Conservation (phyloP, 1,140 invertebrate species). For the Microplitis mediator region DNA sequence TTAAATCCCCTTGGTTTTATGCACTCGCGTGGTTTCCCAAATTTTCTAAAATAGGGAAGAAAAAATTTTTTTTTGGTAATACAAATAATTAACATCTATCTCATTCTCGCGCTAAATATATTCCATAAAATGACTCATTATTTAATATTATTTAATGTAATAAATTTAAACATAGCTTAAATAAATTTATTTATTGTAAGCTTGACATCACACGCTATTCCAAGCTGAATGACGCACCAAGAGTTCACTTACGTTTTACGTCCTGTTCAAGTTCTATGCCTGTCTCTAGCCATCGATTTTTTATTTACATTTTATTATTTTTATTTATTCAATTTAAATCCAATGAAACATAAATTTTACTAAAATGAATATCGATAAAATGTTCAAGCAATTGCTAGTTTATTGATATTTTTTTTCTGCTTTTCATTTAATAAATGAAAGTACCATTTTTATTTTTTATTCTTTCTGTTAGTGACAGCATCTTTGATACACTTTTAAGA, state of each 20-base stretch:
- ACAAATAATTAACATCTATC: background rate
- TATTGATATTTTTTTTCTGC: too few relatives aligned
- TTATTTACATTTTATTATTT: background rate
- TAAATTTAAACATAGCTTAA: background rate
- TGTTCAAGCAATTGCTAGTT: too few relatives aligned
- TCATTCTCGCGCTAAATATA: background rate
- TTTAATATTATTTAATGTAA: background rate
- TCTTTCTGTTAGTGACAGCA: too few relatives aligned
- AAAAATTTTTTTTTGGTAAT: background rate
- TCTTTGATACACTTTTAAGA: too few relatives aligned
- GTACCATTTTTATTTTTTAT: too few relatives aligned
- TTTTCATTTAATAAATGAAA: too few relatives aligned
- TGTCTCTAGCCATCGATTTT: background rate
- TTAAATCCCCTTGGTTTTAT: background rate
- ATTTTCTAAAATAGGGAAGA: background rate
- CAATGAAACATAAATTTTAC: background rate
- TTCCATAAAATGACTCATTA: background rate
- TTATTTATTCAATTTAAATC: background rate
- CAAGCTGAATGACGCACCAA: slow-evolving; percentile 55
- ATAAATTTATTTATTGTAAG: slow-evolving; percentile 26
- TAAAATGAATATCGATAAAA: too few relatives aligned
- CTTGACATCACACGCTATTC: slow-evolving; percentile 61
- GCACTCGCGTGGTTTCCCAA: background rate
- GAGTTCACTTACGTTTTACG: slow-evolving; percentile 6
- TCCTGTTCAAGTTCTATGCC: slow-evolving; percentile 5